Conservation (phyloP, 2,113 vertebrate species). For the Plecotus auritus region DNA sequence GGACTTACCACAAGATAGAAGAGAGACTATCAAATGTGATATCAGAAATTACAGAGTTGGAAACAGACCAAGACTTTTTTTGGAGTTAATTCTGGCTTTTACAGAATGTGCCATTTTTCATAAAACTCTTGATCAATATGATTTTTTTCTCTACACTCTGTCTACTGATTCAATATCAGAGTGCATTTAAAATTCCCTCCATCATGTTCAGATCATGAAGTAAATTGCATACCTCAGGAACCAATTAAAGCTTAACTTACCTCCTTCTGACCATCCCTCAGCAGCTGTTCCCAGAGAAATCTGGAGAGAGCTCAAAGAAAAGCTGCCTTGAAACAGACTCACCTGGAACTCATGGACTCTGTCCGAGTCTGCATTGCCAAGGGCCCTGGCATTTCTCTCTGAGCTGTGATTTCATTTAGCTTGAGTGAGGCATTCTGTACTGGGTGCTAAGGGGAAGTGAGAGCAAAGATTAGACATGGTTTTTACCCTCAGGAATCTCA, state of each 20-base stretch:
- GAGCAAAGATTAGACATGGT: slow-evolving; percentile 61
- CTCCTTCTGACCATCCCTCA: slow-evolving; percentile 58
- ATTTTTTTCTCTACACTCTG: not conserved
- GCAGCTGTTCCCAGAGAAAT: slow-evolving; percentile 66
- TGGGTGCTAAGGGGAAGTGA: slow-evolving; percentile 65
- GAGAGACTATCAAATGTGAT: slow-evolving; percentile 18
- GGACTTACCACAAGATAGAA: slow-evolving; percentile 2
- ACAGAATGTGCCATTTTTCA: not conserved
- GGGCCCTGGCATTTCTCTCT: slow-evolving; percentile 44
- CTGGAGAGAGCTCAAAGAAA: slow-evolving; percentile 63
- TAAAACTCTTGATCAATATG: slow-evolving; percentile 22
- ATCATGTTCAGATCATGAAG: slow-evolving; percentile 46
- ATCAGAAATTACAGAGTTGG: slow-evolving; percentile 16
- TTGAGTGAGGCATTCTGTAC: not conserved
- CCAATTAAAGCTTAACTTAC: slow-evolving; percentile 67
- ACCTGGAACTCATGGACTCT: slow-evolving; percentile 60
- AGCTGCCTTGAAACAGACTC: slow-evolving; percentile 46
- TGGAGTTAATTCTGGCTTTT: not conserved
- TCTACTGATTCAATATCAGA: slow-evolving; percentile 34
- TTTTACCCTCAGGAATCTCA: slow-evolving; percentile 63
- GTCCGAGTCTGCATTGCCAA: not conserved
- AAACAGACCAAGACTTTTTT: slow-evolving; percentile 10
- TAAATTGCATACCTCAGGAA: slow-evolving; percentile 61
- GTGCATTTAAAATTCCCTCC: slow-evolving; percentile 53
- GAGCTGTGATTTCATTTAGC: slow-evolving; percentile 54